These are phyloP conservation scores for Sebastes kiyomatsui DNA, from an alignment of 2,797 vertebrate genomes.

Conservation along the genomic window DNA sequence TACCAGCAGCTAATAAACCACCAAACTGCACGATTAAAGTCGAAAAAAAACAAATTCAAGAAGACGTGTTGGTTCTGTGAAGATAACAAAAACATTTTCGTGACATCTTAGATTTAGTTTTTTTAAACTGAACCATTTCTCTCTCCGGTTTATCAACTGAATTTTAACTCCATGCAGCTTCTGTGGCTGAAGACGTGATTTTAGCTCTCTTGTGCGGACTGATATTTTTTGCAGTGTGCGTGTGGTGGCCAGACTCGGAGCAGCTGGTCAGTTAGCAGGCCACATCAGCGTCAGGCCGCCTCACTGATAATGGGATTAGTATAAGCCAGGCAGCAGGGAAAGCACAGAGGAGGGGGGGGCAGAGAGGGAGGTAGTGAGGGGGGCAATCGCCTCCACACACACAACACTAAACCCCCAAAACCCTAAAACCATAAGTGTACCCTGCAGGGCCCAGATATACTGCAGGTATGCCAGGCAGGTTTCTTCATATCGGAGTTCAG, in stretches of 20 bases:
- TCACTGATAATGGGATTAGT: conserved; percentile 86
- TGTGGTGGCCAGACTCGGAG: conserved; percentile 84
- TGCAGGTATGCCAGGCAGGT: conserved; percentile 31
- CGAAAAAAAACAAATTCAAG: too few species aligned
- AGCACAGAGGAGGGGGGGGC: conserved; percentile 25
- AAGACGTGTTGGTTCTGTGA: too few species aligned
- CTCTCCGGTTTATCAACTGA: background rate
- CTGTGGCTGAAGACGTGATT: background rate
- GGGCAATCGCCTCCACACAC: background rate
- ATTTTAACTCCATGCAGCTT: background rate
- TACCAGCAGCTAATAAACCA: background rate
- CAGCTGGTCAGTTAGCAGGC: conserved; percentile 93
- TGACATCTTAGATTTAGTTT: too few species aligned
- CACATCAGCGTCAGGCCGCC: conserved; percentile 82
- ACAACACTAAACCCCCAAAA: background rate
- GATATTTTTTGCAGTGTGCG: conserved; percentile 45
- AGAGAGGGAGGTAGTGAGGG: background rate
- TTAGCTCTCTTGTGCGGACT: background rate
- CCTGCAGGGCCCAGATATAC: background rate
- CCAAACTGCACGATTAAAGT: background rate
- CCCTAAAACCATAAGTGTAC: conserved; percentile 2
- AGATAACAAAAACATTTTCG: too few species aligned
- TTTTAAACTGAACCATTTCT: background rate
- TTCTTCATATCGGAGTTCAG: background rate
- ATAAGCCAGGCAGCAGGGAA: conserved; percentile 75